Base-by-base conservation (phyloP, 2,113 vertebrate species). In the Dasyurus viverrinus region DNA sequence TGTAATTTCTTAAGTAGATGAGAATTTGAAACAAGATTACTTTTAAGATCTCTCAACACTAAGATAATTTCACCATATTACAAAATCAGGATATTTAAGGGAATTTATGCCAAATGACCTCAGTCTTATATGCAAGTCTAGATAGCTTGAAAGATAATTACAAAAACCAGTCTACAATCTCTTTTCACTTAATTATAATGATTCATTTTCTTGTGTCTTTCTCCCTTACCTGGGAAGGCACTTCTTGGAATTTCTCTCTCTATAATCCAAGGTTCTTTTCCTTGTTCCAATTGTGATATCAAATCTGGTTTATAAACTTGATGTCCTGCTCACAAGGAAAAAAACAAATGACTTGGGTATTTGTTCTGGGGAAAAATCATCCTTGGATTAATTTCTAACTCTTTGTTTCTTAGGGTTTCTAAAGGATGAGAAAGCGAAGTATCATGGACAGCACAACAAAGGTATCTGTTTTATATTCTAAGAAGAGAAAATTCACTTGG, bases 41-140 rank as follows among this genome's bases (percentile, higher is more conserved):
- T 84, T 84, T n/a, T 84, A 84, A 42, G 7, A 42, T 42, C 68
- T 93, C 90, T 91, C 97, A 97, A 26, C 76, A 90, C 53, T 94
- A 95, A 12, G 91, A 50, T 27, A 89, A 94, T 53, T 92, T 96
- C 68, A 54, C 90, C 36, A 84, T 93, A n/a, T 92, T 93, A 84
- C 93, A 46, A 30, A 76, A 76, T n/a, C 68, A 42, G n/a, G 16
- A 16, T 84, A 22, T 7, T 84, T 84, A 16, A 42, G 16, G n/a
- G 19, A 84, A 42, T 84, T 84, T 84, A 22, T 84, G 16, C 19
- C n/a, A 42, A 42, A 84, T 84, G 19, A 42, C 19, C 5, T 84
- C n/a, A 84, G 14, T 42, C n/a, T 84, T 84, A 84, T 84, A n/a
- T 22, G 19, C 19, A 76, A 14, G 60, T 36, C 60, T 76, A 76